These are phyloP conservation scores for Nemotelus nigrinus DNA, from an alignment of 2,888 invertebrate genomes.

Conservation along the genomic window DNA sequence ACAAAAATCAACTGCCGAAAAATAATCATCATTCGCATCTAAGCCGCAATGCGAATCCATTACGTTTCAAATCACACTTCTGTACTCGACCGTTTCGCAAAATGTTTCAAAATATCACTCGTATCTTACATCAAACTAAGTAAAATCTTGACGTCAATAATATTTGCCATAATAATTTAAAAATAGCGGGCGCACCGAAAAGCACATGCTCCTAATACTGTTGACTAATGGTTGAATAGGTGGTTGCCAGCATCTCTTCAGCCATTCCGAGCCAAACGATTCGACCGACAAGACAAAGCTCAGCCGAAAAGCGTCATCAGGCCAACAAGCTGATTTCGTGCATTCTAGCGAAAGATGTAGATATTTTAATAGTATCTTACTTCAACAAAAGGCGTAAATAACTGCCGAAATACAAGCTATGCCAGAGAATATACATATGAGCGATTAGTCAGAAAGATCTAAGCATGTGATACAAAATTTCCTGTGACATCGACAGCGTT, in stretches of 20 bases:
- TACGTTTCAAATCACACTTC: too few species aligned
- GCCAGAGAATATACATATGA: not conserved
- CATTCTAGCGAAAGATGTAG: not conserved
- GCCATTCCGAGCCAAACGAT: not conserved
- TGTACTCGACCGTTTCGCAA: not conserved
- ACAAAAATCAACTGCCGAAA: too few species aligned
- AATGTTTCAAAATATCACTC: not conserved
- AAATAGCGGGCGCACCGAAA: not conserved
- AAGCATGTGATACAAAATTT: conserved; percentile 4
- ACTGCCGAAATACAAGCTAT: not conserved
- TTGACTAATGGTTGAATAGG: conserved; percentile 5
- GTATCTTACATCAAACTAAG: not conserved
- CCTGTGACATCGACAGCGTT: not conserved
- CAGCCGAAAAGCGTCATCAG: not conserved
- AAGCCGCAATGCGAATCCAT: too few species aligned
- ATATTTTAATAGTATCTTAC: not conserved
- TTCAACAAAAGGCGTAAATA: not conserved
- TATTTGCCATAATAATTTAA: not conserved
- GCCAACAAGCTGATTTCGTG: not conserved
- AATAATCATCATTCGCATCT: too few species aligned
- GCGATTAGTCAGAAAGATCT: not conserved
- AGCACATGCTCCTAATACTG: not conserved
- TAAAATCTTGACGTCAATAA: not conserved
- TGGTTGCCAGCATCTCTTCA: not conserved
- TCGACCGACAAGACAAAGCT: not conserved